These are phyloP conservation scores for Ladona fulva DNA, from an alignment of 1,140 invertebrate species.

Conservation along the genomic window DNA sequence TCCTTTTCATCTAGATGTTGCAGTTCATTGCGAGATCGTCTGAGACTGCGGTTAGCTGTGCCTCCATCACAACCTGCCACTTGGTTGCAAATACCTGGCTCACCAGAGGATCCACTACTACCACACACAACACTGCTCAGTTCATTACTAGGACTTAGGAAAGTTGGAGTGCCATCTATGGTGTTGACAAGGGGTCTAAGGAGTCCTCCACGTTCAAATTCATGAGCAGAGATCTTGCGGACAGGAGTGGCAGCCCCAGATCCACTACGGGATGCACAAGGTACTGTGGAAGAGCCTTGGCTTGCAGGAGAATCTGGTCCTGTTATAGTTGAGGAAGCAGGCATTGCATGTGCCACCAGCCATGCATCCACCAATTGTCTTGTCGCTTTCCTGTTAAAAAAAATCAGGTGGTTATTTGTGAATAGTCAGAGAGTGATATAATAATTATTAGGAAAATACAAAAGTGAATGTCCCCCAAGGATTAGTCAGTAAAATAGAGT, in stretches of 20 bases:
- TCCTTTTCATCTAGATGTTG: constrained; percentile 86
- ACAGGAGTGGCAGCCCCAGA: constrained; percentile 84
- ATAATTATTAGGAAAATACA: no score
- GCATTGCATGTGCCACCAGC: constrained; percentile 78
- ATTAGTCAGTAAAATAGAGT: no score
- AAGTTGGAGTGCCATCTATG: constrained; percentile 25
- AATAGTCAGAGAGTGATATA: no score
- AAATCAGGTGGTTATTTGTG: not conserved
- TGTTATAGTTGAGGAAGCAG: constrained; percentile 44
- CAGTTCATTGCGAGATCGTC: constrained; percentile 70
- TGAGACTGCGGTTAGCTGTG: constrained; percentile 48
- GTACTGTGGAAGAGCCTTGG: constrained; percentile 26
- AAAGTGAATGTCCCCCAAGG: no score
- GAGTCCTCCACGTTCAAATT: constrained; percentile 85
- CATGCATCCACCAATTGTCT: constrained; percentile 84
- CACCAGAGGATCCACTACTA: constrained; percentile 14
- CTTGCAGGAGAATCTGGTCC: constrained; percentile 44
- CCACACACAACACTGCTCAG: not conserved
- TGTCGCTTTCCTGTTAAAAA: constrained; percentile 69
- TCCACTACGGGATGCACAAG: constrained; percentile 37
- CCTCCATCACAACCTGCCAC: constrained; percentile 31
- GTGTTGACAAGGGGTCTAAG: constrained; percentile 82
- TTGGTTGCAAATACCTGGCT: constrained; percentile 26
- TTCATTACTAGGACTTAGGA: constrained; percentile 22
- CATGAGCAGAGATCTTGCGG: constrained; percentile 90